Evolutionary conservation across 2,797 vertebrate species (phyloP).

Genomic region (Crocidura indochinensis): DNA sequence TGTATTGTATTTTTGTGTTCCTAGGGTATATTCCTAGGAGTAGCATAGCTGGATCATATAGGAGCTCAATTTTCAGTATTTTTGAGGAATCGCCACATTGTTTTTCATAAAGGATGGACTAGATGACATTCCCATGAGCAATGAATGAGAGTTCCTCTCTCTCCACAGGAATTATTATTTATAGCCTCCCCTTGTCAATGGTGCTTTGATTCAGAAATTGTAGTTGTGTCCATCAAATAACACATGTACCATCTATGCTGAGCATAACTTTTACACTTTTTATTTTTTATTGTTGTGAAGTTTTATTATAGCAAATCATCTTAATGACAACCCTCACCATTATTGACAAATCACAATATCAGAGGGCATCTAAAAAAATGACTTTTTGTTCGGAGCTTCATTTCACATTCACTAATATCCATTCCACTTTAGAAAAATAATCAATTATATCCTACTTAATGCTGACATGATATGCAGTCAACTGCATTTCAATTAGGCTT

Average conservation of each 20-base stretch:
- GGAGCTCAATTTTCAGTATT: too few species aligned
- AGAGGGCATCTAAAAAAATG: not conserved
- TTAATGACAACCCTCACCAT: not conserved
- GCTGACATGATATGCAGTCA: constrained; percentile 73
- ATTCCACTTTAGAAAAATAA: constrained; percentile 63
- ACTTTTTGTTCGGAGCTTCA: constrained; percentile 52
- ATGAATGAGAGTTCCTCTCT: too few species aligned
- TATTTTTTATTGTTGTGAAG: constrained; percentile 18
- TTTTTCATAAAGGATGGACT: too few species aligned
- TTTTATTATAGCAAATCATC: constrained; percentile 38
- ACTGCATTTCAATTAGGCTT: constrained; percentile 87
- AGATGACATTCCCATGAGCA: too few species aligned
- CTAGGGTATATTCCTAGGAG: too few species aligned
- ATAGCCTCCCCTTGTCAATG: not conserved
- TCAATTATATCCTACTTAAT: constrained; percentile 80
- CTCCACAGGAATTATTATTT: constrained; percentile 4
- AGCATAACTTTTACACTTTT: constrained; percentile 1
- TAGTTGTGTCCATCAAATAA: constrained; percentile 33
- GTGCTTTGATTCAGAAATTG: not conserved
- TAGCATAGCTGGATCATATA: too few species aligned
- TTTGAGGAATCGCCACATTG: too few species aligned
- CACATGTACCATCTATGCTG: not conserved
- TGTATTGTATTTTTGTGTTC: too few species aligned
- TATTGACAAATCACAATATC: constrained; percentile 41
- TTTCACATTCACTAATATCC: constrained; percentile 39